Percentiles rank a stretch among this genome's conserved stretches.
phyloP scores from a whole-genome alignment of 2,888 invertebrate genomes.

The Cepaea hortensis region DNA sequence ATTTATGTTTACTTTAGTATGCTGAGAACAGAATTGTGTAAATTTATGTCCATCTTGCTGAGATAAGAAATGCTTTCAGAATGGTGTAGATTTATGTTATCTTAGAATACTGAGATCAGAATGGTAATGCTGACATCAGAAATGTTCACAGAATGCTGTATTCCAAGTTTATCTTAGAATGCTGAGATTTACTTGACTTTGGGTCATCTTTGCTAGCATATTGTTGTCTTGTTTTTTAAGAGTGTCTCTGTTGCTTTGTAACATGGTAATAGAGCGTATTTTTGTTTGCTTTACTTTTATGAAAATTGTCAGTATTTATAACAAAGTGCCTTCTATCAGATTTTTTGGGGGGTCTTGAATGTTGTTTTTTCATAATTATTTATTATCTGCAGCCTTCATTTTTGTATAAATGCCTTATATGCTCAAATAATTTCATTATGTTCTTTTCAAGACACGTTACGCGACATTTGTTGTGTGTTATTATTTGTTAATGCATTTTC shows the following conservation, averaged over 20 bases:
- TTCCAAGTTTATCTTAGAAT: neutral
- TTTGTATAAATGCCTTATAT: neutral
- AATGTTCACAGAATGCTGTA: no score
- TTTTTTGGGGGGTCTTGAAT: neutral
- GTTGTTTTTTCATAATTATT: constrained; percentile 14
- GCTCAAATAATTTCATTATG: constrained; percentile 22
- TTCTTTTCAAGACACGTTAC: neutral
- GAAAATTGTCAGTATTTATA: constrained; percentile 9
- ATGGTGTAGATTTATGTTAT: no score
- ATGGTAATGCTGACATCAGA: no score
- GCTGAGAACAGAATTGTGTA: no score
- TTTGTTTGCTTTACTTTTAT: neutral
- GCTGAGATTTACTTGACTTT: neutral
- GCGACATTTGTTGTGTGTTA: neutral
- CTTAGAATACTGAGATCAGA: no score
- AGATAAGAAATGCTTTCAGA: no score
- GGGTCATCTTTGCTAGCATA: neutral
- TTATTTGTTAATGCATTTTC: no score
- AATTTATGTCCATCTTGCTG: no score
- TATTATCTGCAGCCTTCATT: neutral
- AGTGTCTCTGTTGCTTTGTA: neutral
- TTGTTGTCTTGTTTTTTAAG: neutral
- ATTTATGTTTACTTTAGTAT: no score
- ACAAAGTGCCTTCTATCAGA: constrained; percentile 24
- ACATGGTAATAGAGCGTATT: neutral